Percentiles rank a stretch among this genome's conserved stretches.
These are phyloP conservation scores for Lamellibrachia satsuma DNA, from an alignment of 2,888 invertebrate species.

Conservation along the genomic window DNA sequence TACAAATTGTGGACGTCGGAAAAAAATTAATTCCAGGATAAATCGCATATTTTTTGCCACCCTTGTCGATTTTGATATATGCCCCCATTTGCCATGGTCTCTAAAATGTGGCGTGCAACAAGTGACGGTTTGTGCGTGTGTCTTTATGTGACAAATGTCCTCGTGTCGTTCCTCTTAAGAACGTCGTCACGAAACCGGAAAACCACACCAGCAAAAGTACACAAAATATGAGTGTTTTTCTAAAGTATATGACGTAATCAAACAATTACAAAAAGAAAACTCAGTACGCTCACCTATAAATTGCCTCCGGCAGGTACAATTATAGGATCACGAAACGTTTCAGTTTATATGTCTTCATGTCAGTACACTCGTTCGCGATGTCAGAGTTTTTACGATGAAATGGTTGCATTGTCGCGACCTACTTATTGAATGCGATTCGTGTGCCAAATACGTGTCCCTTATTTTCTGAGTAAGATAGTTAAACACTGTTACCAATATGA, in stretches of 20 bases:
- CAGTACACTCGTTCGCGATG: not conserved
- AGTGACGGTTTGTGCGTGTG: not conserved
- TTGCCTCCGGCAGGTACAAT: not conserved
- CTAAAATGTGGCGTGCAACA: not conserved
- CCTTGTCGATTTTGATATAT: not conserved
- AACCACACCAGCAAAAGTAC: not conserved
- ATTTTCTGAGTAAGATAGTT: not conserved
- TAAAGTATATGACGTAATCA: not conserved
- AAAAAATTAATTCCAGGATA: not conserved
- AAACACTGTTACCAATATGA: not conserved
- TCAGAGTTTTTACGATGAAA: not conserved
- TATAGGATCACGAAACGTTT: not conserved
- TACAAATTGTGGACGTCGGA: not conserved
- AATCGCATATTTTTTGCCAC: not conserved
- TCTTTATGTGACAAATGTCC: not conserved
- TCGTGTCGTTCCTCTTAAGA: not conserved
- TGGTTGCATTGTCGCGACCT: not conserved
- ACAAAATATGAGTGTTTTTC: not conserved
- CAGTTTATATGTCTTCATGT: not conserved
- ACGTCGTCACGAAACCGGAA: conserved; percentile 1
- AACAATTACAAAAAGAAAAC: not conserved
- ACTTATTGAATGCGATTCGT: not conserved
- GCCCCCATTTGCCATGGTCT: not conserved
- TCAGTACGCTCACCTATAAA: not conserved
- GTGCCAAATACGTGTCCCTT: conserved; percentile 9